Percentiles rank a stretch among this genome's conserved stretches.
phyloP scores from a whole-genome alignment of 2,113 vertebrate genomes.

The Cynoglossus semilaevis region DNA sequence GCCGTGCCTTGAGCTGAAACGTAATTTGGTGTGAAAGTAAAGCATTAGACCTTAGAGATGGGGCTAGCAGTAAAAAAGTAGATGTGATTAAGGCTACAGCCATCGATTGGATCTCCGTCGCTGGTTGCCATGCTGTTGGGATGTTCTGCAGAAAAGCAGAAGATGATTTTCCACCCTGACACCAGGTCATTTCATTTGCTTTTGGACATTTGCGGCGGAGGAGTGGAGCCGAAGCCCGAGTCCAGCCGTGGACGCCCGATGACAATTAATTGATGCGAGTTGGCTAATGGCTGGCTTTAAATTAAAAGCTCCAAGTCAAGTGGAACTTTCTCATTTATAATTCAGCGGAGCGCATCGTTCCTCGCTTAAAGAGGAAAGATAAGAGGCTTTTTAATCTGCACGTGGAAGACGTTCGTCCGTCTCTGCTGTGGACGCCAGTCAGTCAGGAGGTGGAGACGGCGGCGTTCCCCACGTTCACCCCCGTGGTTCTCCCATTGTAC shows the following conservation, averaged over 20 bases:
- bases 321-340: constrained; percentile 69
- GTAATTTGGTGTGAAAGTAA: constrained; percentile 70
- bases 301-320: constrained; percentile 70
- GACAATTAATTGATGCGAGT: constrained; percentile 59
- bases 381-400: constrained; percentile 60
- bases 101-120: constrained; percentile 62
- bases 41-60: constrained; percentile 63
- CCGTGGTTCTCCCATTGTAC: no score
- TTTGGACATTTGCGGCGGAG: constrained; percentile 39
- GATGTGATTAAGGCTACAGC: constrained; percentile 67
- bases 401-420: constrained; percentile 44
- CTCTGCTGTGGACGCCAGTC: constrained; percentile 26
- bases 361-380: constrained; percentile 63
- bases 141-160: constrained; percentile 40
- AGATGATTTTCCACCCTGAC: constrained; percentile 50
- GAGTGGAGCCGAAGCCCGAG: neutral
- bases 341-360: constrained; percentile 59
- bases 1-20: constrained; percentile 49
- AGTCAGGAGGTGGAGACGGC: constrained; percentile 1
- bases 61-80: constrained; percentile 59
- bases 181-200: constrained; percentile 55
- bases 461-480: no score
- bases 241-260: constrained; percentile 1
- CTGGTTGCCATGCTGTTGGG: constrained; percentile 33
- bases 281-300: constrained; percentile 59